These are phyloP conservation scores for Artibeus lituratus DNA, from an alignment of 2,797 vertebrate species.

Conservation along the genomic window DNA sequence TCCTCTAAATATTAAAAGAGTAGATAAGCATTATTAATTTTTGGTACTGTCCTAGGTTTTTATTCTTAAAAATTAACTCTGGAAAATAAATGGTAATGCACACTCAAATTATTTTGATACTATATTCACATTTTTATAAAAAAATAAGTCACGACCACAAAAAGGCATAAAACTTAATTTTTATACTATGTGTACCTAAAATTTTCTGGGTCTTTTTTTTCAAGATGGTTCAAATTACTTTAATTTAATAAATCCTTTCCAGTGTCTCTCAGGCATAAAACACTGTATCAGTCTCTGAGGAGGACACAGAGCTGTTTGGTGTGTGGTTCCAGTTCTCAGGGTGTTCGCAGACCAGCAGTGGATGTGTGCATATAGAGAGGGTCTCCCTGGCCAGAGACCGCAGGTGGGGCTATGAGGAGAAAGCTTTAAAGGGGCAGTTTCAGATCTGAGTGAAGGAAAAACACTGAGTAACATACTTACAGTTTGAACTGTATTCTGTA, in stretches of 20 bases:
- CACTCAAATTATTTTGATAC: not conserved
- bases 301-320: not conserved
- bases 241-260: not conserved
- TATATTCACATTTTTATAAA: not conserved
- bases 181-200: not conserved
- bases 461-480: not conserved
- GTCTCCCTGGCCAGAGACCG: not conserved
- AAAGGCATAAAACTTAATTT: conserved; percentile 28
- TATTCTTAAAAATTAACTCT: conserved; percentile 8
- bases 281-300: not conserved
- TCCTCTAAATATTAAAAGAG: conserved; percentile 7
- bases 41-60: not conserved
- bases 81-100: not conserved
- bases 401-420: not conserved
- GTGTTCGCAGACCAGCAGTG: not conserved
- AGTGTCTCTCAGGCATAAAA: not conserved
- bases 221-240: not conserved
- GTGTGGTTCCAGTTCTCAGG: not conserved
- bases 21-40: not conserved
- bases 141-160: not conserved
- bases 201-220: not conserved
- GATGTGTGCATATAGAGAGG: not conserved
- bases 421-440: not conserved
- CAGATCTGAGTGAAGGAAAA: not conserved
- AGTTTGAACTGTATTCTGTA: not conserved